These are phyloP conservation scores for Osmerus mordax DNA, from an alignment of 2,113 vertebrate species.

Conservation along the genomic window DNA sequence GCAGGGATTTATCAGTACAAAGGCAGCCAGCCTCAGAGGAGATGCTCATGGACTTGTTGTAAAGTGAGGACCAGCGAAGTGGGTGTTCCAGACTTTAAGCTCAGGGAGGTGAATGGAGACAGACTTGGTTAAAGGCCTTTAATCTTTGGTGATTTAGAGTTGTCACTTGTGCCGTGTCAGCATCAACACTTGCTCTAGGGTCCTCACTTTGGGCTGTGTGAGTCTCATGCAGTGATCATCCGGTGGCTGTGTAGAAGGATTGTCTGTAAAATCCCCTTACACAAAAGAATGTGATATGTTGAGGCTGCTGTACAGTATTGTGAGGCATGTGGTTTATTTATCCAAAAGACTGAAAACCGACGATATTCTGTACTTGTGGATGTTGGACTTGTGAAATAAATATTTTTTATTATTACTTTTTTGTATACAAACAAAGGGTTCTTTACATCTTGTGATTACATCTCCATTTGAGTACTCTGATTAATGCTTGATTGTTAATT, in stretches of 20 bases:
- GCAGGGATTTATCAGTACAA: conserved; percentile 48
- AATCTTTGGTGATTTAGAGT: conserved; percentile 24
- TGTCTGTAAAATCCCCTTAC: neutral
- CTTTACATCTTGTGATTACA: no score
- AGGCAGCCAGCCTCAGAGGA: conserved; percentile 42
- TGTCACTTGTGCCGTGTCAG: conserved; percentile 28
- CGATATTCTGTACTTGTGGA: neutral
- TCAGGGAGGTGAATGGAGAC: conserved; percentile 41
- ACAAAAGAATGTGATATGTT: neutral
- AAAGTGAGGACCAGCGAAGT: conserved; percentile 36
- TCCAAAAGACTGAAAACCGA: conserved; percentile 5
- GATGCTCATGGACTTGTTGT: conserved; percentile 32
- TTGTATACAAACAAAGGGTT: neutral
- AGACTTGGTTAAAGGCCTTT: conserved; percentile 30
- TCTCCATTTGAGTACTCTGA: conserved; percentile 1
- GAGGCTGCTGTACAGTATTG: conserved; percentile 1
- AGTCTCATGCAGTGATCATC: neutral
- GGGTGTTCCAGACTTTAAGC: conserved; percentile 34
- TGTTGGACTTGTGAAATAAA: conserved; percentile 10
- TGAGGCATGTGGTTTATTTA: neutral
- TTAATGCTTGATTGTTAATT: conserved; percentile 36
- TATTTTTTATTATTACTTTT: conserved; percentile 39
- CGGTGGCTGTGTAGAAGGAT: neutral
- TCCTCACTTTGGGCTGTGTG: neutral
- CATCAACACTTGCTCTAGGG: neutral